Percentiles rank a stretch among this genome's conserved stretches.
phyloP scores from a whole-genome alignment of 2,797 vertebrate species.

The Sus cebifrons region DNA sequence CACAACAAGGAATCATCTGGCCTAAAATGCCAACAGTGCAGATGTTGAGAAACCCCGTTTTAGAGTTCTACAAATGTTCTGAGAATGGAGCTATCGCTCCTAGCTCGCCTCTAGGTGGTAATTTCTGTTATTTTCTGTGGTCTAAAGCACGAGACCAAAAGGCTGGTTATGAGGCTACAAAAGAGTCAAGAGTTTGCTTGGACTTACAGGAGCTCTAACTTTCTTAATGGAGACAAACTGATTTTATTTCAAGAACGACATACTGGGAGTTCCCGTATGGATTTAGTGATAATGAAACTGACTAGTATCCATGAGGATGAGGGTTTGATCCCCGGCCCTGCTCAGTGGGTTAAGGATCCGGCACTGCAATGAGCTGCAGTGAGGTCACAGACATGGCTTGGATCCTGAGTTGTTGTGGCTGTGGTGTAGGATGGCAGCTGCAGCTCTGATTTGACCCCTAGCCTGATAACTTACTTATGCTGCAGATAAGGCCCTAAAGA shows the following conservation, averaged over 20 bases:
- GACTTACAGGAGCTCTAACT: neutral
- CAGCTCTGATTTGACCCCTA: no score
- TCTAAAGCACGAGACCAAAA: neutral
- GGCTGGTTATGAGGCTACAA: neutral
- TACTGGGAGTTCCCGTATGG: no score
- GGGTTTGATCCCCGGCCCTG: no score
- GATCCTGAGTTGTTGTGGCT: no score
- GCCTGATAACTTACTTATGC: no score
- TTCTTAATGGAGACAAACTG: neutral
- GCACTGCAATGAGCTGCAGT: no score
- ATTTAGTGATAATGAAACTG: no score
- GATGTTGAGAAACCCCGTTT: neutral
- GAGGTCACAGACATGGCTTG: no score
- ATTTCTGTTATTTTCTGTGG: neutral
- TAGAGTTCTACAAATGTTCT: neutral
- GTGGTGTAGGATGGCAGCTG: no score
- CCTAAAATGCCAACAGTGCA: neutral
- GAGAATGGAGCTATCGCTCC: neutral
- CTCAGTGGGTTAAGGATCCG: no score
- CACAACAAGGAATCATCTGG: neutral
- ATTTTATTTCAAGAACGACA: slow-evolving; percentile 33
- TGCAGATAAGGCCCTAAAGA: no score
- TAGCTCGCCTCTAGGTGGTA: neutral
- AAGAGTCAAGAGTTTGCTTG: neutral
- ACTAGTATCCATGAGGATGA: no score